Percentiles rank a stretch among this genome's conserved stretches.
Conservation (phyloP, 2,113 vertebrate genomes). For the Neotoma lepida region DNA sequence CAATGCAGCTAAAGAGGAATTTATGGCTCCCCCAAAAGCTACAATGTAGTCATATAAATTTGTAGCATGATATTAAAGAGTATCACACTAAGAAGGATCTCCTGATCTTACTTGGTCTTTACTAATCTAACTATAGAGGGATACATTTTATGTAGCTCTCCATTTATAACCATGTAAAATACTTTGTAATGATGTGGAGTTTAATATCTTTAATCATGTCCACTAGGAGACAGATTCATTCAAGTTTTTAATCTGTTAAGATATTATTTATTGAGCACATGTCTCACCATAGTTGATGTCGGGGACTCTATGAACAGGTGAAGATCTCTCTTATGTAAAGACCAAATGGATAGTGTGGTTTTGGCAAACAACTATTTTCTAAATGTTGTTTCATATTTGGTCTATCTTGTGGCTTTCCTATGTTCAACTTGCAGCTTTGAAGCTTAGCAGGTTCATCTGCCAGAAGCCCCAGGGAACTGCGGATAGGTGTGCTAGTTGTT, state of each 20-base stretch:
- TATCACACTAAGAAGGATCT: conserved; percentile 29
- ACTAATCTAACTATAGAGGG: not conserved
- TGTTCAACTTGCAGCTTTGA: conserved; percentile 5
- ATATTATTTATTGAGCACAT: conserved; percentile 5
- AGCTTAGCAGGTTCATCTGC: conserved; percentile 38
- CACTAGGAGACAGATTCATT: conserved; percentile 34
- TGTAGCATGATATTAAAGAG: not conserved
- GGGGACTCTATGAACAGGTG: not conserved
- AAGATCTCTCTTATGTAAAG: conserved; percentile 12
- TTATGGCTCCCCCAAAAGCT: not conserved
- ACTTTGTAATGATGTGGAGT: not conserved
- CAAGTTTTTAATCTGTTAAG: conserved; percentile 8
- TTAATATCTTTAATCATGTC: conserved; percentile 39
- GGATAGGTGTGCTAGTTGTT: not conserved
- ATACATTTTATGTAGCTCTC: conserved; percentile 2
- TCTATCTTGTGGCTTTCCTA: not conserved
- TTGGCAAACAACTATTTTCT: not conserved
- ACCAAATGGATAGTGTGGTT: conserved; percentile 23
- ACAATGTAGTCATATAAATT: conserved; percentile 38
- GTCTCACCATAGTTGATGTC: conserved; percentile 19
- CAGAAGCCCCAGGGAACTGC: conserved; percentile 8
- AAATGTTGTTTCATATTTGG: conserved; percentile 27
- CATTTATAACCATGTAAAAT: conserved; percentile 39
- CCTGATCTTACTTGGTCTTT: not conserved
- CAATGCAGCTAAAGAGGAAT: conserved; percentile 29